Conservation (phyloP, 2,797 vertebrate species). For the Rhinogobio ventralis region DNA sequence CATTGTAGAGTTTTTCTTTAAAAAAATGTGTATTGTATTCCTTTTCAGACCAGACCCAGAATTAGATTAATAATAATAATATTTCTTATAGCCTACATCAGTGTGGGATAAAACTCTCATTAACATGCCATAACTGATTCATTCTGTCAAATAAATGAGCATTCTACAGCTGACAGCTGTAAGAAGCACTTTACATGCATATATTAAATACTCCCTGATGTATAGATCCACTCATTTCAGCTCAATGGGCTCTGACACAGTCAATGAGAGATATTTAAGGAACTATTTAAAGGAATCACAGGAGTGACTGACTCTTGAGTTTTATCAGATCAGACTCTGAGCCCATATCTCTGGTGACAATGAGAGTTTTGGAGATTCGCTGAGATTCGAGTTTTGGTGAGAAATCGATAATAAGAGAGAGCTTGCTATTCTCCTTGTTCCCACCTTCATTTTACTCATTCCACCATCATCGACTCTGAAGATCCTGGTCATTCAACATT, state of each 20-base stretch:
- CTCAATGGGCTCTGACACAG: neutral
- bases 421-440: neutral
- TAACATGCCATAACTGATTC: slow-evolving; percentile 6
- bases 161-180: slow-evolving; percentile 1
- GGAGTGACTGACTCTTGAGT: neutral
- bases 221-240: slow-evolving; percentile 3
- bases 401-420: neutral
- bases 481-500: neutral
- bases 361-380: neutral
- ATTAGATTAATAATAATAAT: neutral
- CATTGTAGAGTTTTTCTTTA: neutral
- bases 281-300: slow-evolving; percentile 26
- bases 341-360: neutral
- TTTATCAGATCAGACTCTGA: neutral
- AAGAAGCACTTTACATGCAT: neutral
- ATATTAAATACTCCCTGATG: slow-evolving; percentile 27
- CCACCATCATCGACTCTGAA: neutral
- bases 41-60: neutral
- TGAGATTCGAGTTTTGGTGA: neutral
- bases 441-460: neutral
- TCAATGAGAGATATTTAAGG: slow-evolving; percentile 9
- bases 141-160: slow-evolving; percentile 2
- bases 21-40: neutral
- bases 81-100: neutral
- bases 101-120: neutral